Conservation (phyloP, 2,797 vertebrate genomes). For the Sphenopsis melanotis region DNA sequence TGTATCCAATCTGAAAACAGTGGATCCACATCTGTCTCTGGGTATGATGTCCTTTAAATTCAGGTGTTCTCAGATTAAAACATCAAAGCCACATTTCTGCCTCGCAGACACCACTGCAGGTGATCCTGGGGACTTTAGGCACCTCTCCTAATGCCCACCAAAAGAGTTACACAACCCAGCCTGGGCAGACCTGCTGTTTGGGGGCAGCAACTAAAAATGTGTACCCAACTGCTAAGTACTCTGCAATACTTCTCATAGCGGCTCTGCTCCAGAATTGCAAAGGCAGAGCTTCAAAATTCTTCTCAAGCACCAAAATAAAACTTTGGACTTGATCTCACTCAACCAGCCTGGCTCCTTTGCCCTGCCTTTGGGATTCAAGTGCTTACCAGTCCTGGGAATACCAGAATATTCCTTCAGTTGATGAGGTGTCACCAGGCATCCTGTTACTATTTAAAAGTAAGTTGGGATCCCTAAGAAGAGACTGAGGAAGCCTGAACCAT, state of each 20-base stretch:
- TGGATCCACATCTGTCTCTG: background rate
- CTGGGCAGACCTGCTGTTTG: background rate
- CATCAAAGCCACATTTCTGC: background rate
- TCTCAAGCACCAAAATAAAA: background rate
- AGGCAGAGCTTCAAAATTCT: background rate
- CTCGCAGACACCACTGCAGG: background rate
- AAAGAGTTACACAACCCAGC: background rate
- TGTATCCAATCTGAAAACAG: background rate
- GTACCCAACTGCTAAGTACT: background rate
- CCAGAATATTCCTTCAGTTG: background rate
- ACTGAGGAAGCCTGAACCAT: background rate
- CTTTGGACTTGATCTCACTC: background rate
- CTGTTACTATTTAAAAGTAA: background rate
- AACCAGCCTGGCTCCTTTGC: background rate
- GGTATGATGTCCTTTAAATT: background rate
- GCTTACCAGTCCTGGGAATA: background rate
- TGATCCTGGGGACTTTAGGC: background rate
- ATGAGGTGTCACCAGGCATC: background rate
- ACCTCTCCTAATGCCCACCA: background rate
- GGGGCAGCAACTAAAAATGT: background rate
- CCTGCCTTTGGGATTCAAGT: background rate
- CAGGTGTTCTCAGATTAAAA: background rate
- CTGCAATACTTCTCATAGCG: background rate
- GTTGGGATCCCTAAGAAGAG: background rate
- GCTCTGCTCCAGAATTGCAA: background rate